Conservation (phyloP, 2,113 vertebrate species). For the Microtus oregoni region DNA sequence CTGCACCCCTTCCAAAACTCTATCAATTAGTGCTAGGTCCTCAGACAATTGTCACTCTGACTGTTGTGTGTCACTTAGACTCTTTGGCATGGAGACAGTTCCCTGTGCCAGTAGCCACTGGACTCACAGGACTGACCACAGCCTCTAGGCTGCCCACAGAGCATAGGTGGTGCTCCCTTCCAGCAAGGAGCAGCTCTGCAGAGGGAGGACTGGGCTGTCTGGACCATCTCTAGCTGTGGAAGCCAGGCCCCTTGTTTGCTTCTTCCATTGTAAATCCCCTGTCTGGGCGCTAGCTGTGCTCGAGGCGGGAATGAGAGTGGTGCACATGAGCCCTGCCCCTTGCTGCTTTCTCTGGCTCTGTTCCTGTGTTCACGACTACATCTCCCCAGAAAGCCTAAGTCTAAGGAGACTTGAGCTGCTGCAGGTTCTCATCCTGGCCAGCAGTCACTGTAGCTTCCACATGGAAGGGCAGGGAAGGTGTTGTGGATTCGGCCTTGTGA, state of each 20-base stretch:
- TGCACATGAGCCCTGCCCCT: too few species aligned
- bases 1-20: neutral
- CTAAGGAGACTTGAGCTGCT: neutral
- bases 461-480: neutral
- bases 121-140: neutral
- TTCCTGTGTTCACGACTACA: neutral
- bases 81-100: neutral
- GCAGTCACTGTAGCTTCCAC: neutral
- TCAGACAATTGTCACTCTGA: neutral
- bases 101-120: neutral
- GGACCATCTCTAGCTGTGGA: neutral
- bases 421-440: neutral
- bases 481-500: rapidly evolving
- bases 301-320: neutral
- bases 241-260: neutral
- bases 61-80: neutral
- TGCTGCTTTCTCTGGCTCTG: too few species aligned
- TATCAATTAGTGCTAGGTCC: neutral
- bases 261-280: neutral
- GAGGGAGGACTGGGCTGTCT: neutral
- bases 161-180: neutral
- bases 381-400: neutral
- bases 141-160: neutral
- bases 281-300: neutral
- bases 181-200: neutral